Conservation (phyloP, 2,113 vertebrate genomes). For the Barnardius zonarius region DNA sequence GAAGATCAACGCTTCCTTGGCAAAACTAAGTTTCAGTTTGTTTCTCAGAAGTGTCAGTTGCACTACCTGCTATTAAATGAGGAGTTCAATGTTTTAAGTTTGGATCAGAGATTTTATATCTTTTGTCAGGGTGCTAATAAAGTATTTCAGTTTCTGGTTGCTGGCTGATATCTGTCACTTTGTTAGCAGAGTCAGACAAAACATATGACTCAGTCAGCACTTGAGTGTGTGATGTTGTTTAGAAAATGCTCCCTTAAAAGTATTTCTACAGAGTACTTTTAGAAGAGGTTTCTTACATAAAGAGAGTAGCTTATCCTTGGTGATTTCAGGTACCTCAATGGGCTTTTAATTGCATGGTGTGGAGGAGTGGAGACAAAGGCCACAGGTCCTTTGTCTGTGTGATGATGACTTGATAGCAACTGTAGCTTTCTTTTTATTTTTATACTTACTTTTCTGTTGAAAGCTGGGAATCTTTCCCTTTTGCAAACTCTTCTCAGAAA, state of each 20-base stretch:
- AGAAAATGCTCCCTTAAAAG: constrained; percentile 35
- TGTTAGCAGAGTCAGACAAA: neutral
- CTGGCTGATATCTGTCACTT: neutral
- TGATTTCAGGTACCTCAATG: constrained; percentile 9
- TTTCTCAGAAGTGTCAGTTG: neutral
- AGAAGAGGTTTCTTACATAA: neutral
- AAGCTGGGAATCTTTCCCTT: neutral
- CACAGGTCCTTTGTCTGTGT: neutral
- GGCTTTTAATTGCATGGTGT: neutral
- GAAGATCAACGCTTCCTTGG: neutral
- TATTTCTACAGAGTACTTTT: neutral
- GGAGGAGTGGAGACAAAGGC: neutral
- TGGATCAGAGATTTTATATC: neutral
- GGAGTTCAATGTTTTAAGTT: neutral
- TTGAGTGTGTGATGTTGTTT: constrained; percentile 23
- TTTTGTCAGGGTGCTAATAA: neutral
- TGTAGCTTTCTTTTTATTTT: neutral
- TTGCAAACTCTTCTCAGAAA: neutral
- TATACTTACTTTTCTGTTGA: neutral
- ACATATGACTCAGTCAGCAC: constrained; percentile 43
- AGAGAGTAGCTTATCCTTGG: constrained; percentile 30
- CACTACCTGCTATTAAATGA: neutral
- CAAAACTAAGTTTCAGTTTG: neutral
- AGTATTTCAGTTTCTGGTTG: constrained; percentile 18
- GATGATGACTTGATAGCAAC: neutral